Evolutionary conservation across 2,888 invertebrate genomes (phyloP).

Genomic region (Drosophila percnosoma): DNA sequence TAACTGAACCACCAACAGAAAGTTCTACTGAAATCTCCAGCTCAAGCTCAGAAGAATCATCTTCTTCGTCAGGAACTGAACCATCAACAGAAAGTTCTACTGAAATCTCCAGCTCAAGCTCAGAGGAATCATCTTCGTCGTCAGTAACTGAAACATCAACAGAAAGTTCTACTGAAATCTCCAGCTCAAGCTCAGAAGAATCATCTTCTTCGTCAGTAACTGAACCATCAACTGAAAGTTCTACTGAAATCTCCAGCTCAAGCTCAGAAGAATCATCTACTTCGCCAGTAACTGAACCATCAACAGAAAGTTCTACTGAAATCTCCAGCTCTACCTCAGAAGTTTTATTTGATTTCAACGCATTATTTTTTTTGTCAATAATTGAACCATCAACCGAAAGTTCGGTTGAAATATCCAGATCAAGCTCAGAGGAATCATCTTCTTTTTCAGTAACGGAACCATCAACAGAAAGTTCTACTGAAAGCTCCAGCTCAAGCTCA

Average conservation of each 20-base stretch:
- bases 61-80: not conserved
- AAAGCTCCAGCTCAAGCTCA: not conserved
- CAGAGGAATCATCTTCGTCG: not conserved
- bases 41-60: not conserved
- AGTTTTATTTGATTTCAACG: no score
- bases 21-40: constrained; percentile 9
- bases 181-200: not conserved
- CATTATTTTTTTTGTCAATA: no score
- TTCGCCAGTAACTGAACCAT: not conserved
- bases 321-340: not conserved
- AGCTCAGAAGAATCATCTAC: not conserved
- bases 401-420: no score
- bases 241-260: not conserved
- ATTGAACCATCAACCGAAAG: no score
- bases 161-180: constrained; percentile 13
- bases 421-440: not conserved
- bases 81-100: not conserved
- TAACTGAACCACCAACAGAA: constrained; percentile 3
- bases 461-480: not conserved
- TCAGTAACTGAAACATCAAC: not conserved
- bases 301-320: not conserved
- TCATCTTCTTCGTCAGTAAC: not conserved
- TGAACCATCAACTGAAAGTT: not conserved
- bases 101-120: not conserved
- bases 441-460: not conserved